Evolutionary conservation across 2,113 vertebrate genomes (phyloP).

Genomic region (Cyprinodon brontotheroides): DNA sequence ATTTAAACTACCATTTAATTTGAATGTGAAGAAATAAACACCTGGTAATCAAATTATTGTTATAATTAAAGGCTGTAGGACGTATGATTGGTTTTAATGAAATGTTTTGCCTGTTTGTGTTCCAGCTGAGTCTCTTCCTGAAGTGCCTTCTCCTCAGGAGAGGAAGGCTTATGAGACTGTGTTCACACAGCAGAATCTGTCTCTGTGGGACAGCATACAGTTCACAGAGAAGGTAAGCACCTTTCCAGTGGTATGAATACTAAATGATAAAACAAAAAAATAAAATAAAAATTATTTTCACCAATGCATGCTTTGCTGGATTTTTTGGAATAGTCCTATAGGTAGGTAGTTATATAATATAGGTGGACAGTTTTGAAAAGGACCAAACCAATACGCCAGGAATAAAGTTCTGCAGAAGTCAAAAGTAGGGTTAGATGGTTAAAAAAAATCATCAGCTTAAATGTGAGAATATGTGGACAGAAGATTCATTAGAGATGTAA

Average conservation of each 20-base stretch:
- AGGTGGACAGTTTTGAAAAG: background rate
- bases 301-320: background rate
- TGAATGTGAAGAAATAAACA: background rate
- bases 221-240: constrained; percentile 74
- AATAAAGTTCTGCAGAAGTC: too few relatives aligned
- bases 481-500: too few relatives aligned
- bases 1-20: background rate
- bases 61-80: constrained; percentile 1
- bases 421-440: too few relatives aligned
- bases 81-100: background rate
- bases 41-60: background rate
- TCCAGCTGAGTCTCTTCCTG: constrained; percentile 67
- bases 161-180: constrained; percentile 60
- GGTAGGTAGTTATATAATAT: background rate
- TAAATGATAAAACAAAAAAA: constrained; percentile 5
- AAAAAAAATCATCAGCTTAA: too few relatives aligned
- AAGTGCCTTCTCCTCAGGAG: constrained; percentile 54
- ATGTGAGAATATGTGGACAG: too few relatives aligned
- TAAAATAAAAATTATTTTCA: background rate
- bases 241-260: constrained; percentile 1
- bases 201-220: constrained; percentile 87
- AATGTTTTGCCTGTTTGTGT: background rate
- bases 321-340: background rate
- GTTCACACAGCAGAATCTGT: constrained; percentile 79
- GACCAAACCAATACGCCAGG: too few relatives aligned